A percentile compares a stretch with the other conserved stretches of the same genome.
phyloP scores from a whole-genome alignment of 2,888 invertebrate species.

The Parnassius mnemosyne region DNA sequence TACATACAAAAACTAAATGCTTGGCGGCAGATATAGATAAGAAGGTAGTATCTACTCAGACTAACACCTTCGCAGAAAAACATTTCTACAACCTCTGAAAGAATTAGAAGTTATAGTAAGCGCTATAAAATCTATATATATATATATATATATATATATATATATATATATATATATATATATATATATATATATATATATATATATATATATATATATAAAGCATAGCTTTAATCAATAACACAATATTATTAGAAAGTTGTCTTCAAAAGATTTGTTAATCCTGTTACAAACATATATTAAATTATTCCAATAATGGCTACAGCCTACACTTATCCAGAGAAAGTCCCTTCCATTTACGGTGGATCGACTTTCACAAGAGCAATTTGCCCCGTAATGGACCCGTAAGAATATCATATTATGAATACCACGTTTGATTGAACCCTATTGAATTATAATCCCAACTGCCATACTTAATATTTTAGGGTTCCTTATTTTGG shows the following conservation, averaged over 20 bases:
- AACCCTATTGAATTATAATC: slow-evolving; percentile 6
- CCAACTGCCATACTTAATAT: neutral
- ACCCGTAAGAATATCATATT: slow-evolving; percentile 52
- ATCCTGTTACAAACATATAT: slow-evolving; percentile 13
- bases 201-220: no score
- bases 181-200: no score
- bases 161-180: no score
- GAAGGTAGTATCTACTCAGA: no score
- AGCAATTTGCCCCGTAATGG: slow-evolving; percentile 59
- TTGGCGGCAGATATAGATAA: no score
- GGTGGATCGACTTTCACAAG: slow-evolving; percentile 52
- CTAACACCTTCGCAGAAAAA: no score
- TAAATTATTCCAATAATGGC: slow-evolving; percentile 9
- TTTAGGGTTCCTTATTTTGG: neutral
- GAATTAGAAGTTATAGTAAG: no score
- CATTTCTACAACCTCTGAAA: no score
- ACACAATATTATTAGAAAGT: neutral
- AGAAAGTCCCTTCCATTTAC: slow-evolving; percentile 55
- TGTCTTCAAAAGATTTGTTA: neutral
- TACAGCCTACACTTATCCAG: slow-evolving; percentile 28
- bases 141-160: no score
- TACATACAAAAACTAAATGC: no score
- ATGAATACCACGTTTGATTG: slow-evolving; percentile 39
- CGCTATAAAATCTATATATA: no score
- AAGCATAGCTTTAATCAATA: no score